phyloP scores from a whole-genome alignment of 2,113 vertebrate species.

The Rissa tridactyla region DNA sequence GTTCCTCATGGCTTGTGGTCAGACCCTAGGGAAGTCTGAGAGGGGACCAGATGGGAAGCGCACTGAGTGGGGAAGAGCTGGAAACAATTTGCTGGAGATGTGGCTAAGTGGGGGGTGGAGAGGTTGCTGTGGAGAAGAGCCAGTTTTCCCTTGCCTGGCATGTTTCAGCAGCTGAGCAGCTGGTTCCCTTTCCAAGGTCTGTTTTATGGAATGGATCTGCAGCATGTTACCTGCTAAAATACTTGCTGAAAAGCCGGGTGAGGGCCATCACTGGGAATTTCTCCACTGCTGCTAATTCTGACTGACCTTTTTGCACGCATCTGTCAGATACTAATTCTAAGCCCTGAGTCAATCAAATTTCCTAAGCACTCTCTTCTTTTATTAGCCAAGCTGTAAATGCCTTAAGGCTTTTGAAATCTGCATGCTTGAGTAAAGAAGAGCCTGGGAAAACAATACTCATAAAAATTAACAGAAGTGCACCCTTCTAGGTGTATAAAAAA shows the following conservation, averaged over 20 bases:
- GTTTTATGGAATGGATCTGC: not conserved
- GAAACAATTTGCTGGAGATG: not conserved
- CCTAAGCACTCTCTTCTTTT: not conserved
- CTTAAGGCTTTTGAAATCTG: not conserved
- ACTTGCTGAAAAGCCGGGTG: not conserved
- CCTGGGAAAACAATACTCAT: not conserved
- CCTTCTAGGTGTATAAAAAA: not conserved
- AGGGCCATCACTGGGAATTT: not conserved
- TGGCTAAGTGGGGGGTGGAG: not conserved
- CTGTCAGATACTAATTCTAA: not conserved
- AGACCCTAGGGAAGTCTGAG: not conserved
- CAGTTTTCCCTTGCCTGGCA: not conserved
- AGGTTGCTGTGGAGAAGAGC: not conserved
- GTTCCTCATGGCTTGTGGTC: not conserved
- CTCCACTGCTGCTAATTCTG: not conserved
- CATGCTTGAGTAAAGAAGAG: not conserved
- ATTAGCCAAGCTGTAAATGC: not conserved
- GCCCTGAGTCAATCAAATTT: not conserved
- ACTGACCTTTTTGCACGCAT: not conserved
- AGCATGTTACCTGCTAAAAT: not conserved
- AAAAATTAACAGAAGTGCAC: not conserved
- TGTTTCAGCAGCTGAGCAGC: not conserved
- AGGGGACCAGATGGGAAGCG: not conserved
- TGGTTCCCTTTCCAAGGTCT: not conserved
- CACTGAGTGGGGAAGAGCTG: too few species aligned